phyloP scores from a whole-genome alignment of 92 coral and sea anemone genomes.

The Ricordea florida region DNA sequence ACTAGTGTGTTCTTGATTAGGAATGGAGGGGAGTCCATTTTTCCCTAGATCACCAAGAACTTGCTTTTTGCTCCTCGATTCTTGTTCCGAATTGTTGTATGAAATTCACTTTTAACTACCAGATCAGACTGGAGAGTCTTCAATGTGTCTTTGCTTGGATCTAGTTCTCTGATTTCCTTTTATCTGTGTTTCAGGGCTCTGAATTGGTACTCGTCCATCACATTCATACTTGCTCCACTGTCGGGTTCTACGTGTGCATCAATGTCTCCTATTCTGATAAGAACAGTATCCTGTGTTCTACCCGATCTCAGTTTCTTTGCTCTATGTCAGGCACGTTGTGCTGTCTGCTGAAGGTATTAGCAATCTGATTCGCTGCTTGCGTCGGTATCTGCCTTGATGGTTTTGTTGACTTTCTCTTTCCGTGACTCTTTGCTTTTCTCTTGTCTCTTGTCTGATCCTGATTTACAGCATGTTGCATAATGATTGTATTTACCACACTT shows the following conservation, averaged over 20 bases:
- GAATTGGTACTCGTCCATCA: slow-evolving; percentile 71
- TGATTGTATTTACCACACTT: slow-evolving; percentile 65
- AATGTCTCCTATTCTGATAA: slow-evolving; percentile 46
- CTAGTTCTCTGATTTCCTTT: too few species aligned
- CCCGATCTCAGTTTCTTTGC: slow-evolving; percentile 45
- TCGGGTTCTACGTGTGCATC: too few species aligned
- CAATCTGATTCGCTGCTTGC: slow-evolving; percentile 41
- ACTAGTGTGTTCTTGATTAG: slow-evolving; percentile 7
- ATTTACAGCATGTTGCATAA: slow-evolving; percentile 45
- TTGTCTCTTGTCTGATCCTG: neutral
- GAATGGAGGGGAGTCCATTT: too few species aligned
- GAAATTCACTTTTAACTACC: too few species aligned
- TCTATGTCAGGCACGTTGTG: neutral
- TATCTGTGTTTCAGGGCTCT: slow-evolving; percentile 57
- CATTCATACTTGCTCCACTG: slow-evolving; percentile 57
- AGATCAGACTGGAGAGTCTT: too few species aligned
- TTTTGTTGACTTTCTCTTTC: slow-evolving; percentile 14
- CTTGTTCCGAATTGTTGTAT: too few species aligned
- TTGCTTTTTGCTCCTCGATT: too few species aligned
- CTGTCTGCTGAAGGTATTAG: slow-evolving; percentile 20
- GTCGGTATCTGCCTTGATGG: neutral
- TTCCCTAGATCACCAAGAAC: too few species aligned
- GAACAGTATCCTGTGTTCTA: too few species aligned
- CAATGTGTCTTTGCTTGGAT: too few species aligned
- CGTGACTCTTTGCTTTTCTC: neutral